Evolutionary conservation across 2,113 vertebrate genomes (phyloP).

Genomic region (Drymodes brunneopygia): DNA sequence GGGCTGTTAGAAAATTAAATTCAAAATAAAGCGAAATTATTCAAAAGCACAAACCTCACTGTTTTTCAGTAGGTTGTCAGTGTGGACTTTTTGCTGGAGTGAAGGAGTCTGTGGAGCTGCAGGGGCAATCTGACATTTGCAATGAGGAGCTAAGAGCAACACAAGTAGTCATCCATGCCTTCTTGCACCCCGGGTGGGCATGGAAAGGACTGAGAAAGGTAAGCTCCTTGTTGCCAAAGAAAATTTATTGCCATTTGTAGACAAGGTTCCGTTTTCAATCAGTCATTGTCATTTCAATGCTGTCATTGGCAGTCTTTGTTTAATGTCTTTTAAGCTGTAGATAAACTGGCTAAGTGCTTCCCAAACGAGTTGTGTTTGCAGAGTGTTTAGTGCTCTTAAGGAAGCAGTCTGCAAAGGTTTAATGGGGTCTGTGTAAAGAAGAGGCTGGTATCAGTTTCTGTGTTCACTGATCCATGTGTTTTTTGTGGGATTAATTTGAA

Average conservation of each 20-base stretch:
- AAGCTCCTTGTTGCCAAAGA: background rate
- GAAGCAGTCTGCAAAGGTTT: background rate
- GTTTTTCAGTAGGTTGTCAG: background rate
- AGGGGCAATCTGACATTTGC: background rate
- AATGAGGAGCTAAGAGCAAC: background rate
- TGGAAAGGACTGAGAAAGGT: background rate
- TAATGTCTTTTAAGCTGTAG: background rate
- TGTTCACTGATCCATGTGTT: background rate
- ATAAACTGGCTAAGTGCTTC: background rate
- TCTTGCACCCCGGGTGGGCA: rapidly evolving
- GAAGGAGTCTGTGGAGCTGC: background rate
- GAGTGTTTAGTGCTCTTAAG: background rate
- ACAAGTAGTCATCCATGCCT: background rate
- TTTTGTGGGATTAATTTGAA: background rate
- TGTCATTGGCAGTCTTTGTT: background rate
- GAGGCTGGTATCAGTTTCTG: background rate
- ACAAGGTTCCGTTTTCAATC: too few species aligned
- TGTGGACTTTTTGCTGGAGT: background rate
- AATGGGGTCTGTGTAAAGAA: background rate
- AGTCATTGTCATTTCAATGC: too few species aligned
- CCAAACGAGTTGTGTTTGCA: background rate
- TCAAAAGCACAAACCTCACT: background rate
- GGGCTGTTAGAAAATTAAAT: background rate
- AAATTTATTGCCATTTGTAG: background rate
- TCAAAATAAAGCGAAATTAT: background rate